Evolutionary conservation across 2,888 invertebrate genomes (phyloP), one percentile per base, ranked within the genome.

Genomic region (Ptilodon capucinus): DNA sequence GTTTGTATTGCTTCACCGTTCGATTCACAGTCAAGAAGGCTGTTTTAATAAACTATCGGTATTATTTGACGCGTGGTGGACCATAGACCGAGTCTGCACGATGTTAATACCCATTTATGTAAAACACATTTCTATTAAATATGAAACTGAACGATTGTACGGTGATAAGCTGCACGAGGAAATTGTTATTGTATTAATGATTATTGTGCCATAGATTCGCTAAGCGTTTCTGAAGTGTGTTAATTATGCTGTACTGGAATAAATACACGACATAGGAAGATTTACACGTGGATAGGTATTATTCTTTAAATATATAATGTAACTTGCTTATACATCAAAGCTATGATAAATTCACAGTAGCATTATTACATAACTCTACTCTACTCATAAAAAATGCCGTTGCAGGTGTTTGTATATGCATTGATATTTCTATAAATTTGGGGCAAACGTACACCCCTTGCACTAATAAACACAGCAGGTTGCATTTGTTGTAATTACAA

Each of bases 61-160:
- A 69, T 73, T 68, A 74, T 73, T 70, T 60, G 63, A 71, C 62
- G 51, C 54, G 55, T 54, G 63, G 64, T 57, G 49, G 58, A 54
- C 47, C 57, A 59, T 69, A 69, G 66, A 68, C 53, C 35, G 54
- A 47, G 44, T 46, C 50, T 46, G 32, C 53, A 54, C 57, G 56
- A 65, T 62, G 62, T 62, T 66, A 68, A 59, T 58, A 68, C 63
- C 58, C 64, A 57, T 71, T 71, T 70, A 69, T 69, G 60, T 66
- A 64, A 67, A 68, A 56, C 61, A 63, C 51, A 57, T 60, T 66
- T 58, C 59, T 60, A 68, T 68, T 66, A 60, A 64, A 62, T 58
- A 54, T 46, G 47, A 54, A 46, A 62, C 57, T 61, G 51, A 61
- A 64, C 66, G 62, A 60, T 60, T 60, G 68, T 54, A 64, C 62